Conservation (phyloP, 2,888 invertebrate genomes). For the Priocnemis perturbator region DNA sequence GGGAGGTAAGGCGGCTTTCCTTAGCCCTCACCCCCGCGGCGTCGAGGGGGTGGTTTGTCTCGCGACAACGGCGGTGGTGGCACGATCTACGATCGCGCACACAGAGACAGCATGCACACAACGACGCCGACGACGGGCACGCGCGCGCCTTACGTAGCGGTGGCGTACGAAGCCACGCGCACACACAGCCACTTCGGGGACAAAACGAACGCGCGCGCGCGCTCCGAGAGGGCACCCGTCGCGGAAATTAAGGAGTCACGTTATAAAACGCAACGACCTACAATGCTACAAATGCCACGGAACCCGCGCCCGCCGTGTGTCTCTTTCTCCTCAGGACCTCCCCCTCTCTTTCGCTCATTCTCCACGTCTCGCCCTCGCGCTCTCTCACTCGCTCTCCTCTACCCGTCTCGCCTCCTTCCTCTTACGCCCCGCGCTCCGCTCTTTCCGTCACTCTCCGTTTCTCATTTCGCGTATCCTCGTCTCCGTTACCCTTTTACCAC, state of each 20-base stretch:
- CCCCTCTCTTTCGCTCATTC: slow-evolving; percentile 17
- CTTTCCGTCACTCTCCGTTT: slow-evolving; percentile 9
- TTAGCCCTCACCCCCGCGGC: slow-evolving; percentile 14
- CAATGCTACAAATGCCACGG: slow-evolving; percentile 69
- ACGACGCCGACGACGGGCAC: too few relatives aligned
- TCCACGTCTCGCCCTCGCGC: slow-evolving; percentile 15
- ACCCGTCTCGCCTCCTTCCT: background rate
- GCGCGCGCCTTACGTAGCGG: too few relatives aligned
- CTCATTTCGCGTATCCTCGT: slow-evolving; percentile 39
- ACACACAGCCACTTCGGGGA: slow-evolving; percentile 3
- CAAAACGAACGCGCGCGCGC: slow-evolving; percentile 13
- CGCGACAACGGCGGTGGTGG: slow-evolving; percentile 1
- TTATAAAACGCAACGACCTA: slow-evolving; percentile 74
- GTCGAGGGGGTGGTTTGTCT: slow-evolving; percentile 1
- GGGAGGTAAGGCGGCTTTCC: background rate
- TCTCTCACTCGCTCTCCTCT: slow-evolving; percentile 8
- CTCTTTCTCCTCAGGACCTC: slow-evolving; percentile 42
- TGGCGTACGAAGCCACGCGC: too few relatives aligned
- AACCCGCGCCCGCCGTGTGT: slow-evolving; percentile 50
- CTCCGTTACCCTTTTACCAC: slow-evolving; percentile 27
- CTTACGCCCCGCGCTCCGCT: background rate
- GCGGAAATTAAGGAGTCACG: slow-evolving; percentile 69
- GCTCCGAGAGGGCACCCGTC: slow-evolving; percentile 13
- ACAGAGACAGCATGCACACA: too few relatives aligned
- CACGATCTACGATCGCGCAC: background rate